Evolutionary conservation across 2,888 invertebrate species (phyloP), one percentile per base, ranked within the genome.

Genomic region (Athalia cordata): DNA sequence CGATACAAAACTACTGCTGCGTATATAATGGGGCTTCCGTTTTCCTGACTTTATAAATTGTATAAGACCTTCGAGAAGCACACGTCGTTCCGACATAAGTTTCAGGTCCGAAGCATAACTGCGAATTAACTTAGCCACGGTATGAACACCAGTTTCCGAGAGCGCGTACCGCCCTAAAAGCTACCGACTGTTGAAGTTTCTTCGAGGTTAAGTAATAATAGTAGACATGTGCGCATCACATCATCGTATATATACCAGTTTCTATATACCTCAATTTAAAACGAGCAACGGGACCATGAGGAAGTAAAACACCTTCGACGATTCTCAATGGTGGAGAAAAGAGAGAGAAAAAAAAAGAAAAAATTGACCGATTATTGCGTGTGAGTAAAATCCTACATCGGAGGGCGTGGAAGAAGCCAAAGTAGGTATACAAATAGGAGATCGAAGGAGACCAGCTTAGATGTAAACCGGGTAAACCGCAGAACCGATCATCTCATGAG

Each of bases 81-180:
- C 29, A 29, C 29, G 29, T 29, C 29, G 29, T 29, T 29, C 29
- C 29, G 9, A 3, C 55, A n/a, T 55, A n/a, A 8, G 55, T 55
- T n/a, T 8, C n/a, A n/a, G n/a, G 9, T 8, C 55, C 9, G 55
- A 55, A n/a, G 55, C 9, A 55, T 72, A 59, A 72, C 72, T 59
- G 72, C 72, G 59, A 72, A 72, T 72, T 72, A 72, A 72, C 72
- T 47, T 7, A 72, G 57, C 72, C 55, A 72, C 45, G 72, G 9
- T 29, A 29, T 29, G 29, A 29, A 29, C 29, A 68, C 29, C 52
- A 4, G 66, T 8, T 8, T 15, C 67, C 29, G 67, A 68, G 43
- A 43, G 5, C 68, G 52, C 29, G 68, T 6, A 11, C 72, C 72
- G 72, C 72, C 72, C 72, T 5, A 45, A 45, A 47, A 72, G 72